Conservation (phyloP, 2,113 vertebrate species). For the Alouatta palliata region DNA sequence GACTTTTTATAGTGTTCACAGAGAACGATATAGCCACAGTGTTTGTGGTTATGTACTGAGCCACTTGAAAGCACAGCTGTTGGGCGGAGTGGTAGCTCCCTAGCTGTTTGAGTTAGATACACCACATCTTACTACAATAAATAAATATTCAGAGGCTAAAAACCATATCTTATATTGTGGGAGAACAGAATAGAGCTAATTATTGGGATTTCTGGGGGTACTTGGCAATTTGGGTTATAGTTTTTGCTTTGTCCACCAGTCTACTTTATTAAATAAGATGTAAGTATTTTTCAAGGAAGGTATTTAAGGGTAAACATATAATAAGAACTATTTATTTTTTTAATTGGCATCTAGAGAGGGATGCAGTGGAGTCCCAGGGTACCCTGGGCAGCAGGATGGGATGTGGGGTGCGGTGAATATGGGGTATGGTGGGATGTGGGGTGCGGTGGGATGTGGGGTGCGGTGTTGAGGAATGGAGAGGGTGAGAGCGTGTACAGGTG, state of each 20-base stretch:
- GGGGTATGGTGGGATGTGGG: not conserved
- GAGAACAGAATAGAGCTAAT: not conserved
- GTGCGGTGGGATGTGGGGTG: not conserved
- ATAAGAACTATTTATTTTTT: not conserved
- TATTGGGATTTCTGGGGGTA: not conserved
- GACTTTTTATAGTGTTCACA: not conserved
- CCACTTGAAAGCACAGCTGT: constrained; percentile 36
- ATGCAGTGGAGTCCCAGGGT: not conserved
- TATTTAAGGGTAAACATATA: not conserved
- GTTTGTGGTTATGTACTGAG: not conserved
- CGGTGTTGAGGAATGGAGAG: too few relatives aligned
- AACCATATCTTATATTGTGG: not conserved
- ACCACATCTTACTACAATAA: not conserved
- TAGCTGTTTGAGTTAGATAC: not conserved
- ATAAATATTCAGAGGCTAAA: not conserved
- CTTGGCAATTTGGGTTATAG: not conserved
- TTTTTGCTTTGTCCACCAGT: not conserved
- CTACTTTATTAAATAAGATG: not conserved
- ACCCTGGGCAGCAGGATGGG: not conserved
- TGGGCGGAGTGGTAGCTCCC: not conserved
- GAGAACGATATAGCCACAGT: not conserved
- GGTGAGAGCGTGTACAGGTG: not conserved
- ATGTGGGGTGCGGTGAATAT: not conserved
- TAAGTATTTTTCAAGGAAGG: not conserved
- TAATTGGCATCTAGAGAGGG: not conserved